Evolutionary conservation across 2,888 invertebrate species (phyloP).

Genomic region (Bugula neritina): DNA sequence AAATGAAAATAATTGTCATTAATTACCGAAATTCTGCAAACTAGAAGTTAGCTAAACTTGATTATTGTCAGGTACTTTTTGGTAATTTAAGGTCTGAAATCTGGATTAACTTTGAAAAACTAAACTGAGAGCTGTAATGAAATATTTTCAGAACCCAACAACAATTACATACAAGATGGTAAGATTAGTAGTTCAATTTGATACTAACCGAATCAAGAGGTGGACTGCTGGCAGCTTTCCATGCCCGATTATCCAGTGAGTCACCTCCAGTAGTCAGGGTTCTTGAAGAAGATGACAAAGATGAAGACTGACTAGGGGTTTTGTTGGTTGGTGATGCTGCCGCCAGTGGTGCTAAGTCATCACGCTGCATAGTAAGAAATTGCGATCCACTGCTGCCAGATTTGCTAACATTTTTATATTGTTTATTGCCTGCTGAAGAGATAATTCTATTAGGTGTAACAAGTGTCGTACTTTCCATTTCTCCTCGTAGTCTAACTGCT

Average conservation of each 20-base stretch:
- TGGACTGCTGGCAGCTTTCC: neutral
- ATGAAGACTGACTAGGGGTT: neutral
- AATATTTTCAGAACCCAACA: too few relatives aligned
- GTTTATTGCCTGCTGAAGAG: neutral
- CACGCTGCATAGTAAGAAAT: neutral
- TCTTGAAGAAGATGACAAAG: neutral
- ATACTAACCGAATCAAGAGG: neutral
- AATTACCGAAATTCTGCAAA: too few relatives aligned
- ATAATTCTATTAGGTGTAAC: neutral
- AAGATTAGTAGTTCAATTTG: too few relatives aligned
- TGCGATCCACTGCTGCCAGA: neutral
- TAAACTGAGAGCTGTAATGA: too few relatives aligned
- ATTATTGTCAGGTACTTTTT: too few relatives aligned
- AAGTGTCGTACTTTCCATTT: conserved; percentile 10
- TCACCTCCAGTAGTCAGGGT: neutral
- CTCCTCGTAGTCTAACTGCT: neutral
- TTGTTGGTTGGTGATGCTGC: neutral
- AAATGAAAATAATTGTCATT: too few relatives aligned
- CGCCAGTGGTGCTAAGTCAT: neutral
- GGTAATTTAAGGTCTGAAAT: too few relatives aligned
- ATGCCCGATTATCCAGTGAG: neutral
- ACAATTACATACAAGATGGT: too few relatives aligned
- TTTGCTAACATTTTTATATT: neutral
- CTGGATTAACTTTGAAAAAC: too few relatives aligned
- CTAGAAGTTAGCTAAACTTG: too few relatives aligned